Evolutionary conservation across 2,888 invertebrate genomes (phyloP).

Genomic region (Hypena proboscidalis): DNA sequence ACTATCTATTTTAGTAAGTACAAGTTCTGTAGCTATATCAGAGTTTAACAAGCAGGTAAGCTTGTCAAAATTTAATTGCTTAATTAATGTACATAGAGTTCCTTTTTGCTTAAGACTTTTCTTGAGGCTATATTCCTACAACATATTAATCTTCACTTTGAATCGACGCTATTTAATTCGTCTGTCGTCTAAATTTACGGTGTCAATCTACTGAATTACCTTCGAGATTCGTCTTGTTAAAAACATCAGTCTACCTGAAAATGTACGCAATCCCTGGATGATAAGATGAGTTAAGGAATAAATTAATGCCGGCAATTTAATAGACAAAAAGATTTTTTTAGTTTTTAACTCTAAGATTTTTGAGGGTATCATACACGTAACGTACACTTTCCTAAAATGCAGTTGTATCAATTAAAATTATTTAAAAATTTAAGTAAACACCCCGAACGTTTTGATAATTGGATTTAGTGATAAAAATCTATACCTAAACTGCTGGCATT

Average conservation of each 20-base stretch:
- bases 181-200: conserved; percentile 60
- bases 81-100: conserved; percentile 17
- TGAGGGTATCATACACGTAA: no score
- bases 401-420: no score
- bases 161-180: conserved; percentile 54
- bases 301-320: no score
- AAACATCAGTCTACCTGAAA: conserved; percentile 5
- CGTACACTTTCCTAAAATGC: no score
- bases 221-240: conserved; percentile 40
- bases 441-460: no score
- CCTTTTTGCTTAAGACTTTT: conserved; percentile 30
- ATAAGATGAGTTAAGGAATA: conserved; percentile 2
- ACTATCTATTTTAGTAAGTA: conserved; percentile 1
- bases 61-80: conserved; percentile 10
- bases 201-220: conserved; percentile 56
- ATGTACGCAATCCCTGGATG: conserved; percentile 8
- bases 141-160: conserved; percentile 52
- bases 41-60: neutral
- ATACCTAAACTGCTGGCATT: no score
- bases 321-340: no score
- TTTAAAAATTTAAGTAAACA: no score
- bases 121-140: conserved; percentile 35
- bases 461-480: no score
- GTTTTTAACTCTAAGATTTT: no score
- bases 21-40: neutral